These are phyloP conservation scores for Antigone vipio DNA, from an alignment of 2,113 vertebrate species.

Conservation along the genomic window DNA sequence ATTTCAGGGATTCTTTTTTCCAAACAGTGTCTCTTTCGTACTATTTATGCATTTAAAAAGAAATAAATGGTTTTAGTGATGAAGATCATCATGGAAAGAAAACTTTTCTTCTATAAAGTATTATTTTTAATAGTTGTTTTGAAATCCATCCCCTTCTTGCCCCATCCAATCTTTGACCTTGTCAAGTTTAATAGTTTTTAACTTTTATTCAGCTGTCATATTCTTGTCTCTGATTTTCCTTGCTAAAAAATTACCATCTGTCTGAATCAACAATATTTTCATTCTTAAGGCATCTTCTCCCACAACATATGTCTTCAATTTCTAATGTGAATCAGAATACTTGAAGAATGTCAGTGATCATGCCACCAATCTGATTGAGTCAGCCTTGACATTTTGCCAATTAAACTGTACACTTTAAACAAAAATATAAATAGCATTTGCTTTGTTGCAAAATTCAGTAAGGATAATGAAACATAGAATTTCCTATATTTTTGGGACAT, in stretches of 20 bases:
- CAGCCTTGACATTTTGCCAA: constrained; percentile 7
- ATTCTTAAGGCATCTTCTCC: constrained; percentile 29
- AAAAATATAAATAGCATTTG: neutral
- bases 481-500: neutral
- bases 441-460: neutral
- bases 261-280: constrained; percentile 50
- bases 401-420: neutral
- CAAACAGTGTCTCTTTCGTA: neutral
- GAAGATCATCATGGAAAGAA: neutral
- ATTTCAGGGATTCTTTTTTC: neutral
- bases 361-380: neutral
- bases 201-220: constrained; percentile 26
- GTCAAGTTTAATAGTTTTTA: constrained; percentile 38
- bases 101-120: neutral
- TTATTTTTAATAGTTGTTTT: constrained; percentile 1
- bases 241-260: constrained; percentile 9
- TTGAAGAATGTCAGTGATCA: neutral
- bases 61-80: neutral
- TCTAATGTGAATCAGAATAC: neutral
- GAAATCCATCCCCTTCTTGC: neutral
- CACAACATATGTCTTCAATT: constrained; percentile 31
- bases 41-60: neutral
- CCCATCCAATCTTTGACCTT: neutral
- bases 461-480: neutral
- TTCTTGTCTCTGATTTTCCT: neutral